Base-by-base conservation (phyloP, 2,797 vertebrate genomes). In the Leptodactylus fallax region DNA sequence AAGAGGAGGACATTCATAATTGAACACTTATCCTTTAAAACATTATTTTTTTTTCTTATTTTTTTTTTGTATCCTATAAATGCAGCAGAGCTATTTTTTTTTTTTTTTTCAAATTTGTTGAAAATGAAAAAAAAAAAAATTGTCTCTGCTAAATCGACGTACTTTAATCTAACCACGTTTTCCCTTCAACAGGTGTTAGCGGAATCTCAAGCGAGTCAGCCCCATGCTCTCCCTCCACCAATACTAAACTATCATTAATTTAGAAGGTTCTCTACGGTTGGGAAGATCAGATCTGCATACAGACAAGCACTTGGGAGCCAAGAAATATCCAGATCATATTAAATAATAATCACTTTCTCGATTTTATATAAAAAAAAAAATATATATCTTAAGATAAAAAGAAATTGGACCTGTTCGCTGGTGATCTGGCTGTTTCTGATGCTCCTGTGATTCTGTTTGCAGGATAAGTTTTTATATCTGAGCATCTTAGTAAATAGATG, bases 1-100 rank as follows among this genome's bases (percentile, higher is more conserved):
- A 95, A 96, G 72, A 77, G 13, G 17, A 6, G 72, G 47, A 49
- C 21, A 4, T 23, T 76, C 9, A 76, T 21, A 6, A 74, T n/a
- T 21, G 3, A n/a, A n/a, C n/a, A n/a, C n/a, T n/a, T n/a, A n/a
- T n/a, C n/a, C n/a, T n/a, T n/a, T n/a, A n/a, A n/a, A n/a, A n/a
- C n/a, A n/a, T n/a, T 3, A 21, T 51, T 76, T 47, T 23, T 19
- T 2, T 76, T 13, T 11, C 36, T 76, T 11, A 7, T 11, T 51
- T 51, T 51, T 14, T 13, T 77, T 14, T 53, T 17, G 49, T 2
- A 74, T 4, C 11, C 7, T 14, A 53, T 5, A 53, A 21, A 53
- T 77, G 72, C 47, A 77, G 49, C 21, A 53, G 72, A 77, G 21
- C 21, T 23, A 49, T 53, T 11, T 23, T 13, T 51, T 21, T 23